These are phyloP conservation scores for Lontra canadensis DNA, from an alignment of 2,113 vertebrate genomes.

Conservation along the genomic window DNA sequence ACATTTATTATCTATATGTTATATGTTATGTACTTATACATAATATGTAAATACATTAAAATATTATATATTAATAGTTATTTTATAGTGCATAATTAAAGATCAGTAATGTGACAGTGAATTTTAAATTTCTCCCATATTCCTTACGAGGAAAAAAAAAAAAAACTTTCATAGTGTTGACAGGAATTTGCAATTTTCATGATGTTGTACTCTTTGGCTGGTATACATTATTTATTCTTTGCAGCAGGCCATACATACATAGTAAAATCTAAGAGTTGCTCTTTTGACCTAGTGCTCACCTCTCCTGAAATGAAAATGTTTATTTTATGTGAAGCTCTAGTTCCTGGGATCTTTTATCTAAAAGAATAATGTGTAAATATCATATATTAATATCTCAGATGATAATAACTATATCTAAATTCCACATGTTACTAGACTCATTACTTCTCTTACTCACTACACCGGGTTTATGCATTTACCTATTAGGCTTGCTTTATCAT, in stretches of 20 bases:
- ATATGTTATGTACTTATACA: not conserved
- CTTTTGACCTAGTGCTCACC: not conserved
- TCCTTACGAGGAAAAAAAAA: not conserved
- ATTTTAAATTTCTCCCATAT: not conserved
- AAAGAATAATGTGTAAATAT: not conserved
- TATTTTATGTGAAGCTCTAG: not conserved
- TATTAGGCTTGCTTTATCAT: not conserved
- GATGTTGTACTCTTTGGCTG: not conserved
- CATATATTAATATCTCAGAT: not conserved
- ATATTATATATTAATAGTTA: not conserved
- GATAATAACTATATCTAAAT: not conserved
- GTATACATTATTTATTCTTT: not conserved
- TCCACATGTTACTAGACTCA: not conserved
- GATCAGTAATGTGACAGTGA: not conserved
- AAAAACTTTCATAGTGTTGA: not conserved
- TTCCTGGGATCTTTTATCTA: not conserved
- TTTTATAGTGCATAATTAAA: not conserved
- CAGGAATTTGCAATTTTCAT: not conserved
- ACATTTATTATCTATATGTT: not conserved
- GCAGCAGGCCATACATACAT: rapidly evolving
- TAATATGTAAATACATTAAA: not conserved
- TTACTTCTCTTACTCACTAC: not conserved
- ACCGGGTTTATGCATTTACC: not conserved
- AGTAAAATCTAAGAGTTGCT: not conserved
- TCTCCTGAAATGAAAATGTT: not conserved